These are phyloP conservation scores for Neostethus bicornis DNA, from an alignment of 2,797 vertebrate genomes.

Conservation along the genomic window DNA sequence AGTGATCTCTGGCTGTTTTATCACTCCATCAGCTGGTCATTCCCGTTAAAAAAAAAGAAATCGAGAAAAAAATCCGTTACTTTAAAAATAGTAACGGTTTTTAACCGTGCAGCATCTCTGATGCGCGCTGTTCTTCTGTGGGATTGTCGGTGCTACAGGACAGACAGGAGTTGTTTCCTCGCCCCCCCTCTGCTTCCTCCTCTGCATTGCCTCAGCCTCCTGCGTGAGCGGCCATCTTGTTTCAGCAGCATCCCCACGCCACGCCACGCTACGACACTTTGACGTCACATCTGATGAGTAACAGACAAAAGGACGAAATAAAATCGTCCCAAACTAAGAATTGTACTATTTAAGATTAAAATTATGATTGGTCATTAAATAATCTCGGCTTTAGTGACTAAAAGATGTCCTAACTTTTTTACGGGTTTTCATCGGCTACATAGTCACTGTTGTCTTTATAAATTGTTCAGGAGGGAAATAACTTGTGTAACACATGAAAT, in stretches of 20 bases:
- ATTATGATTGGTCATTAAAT: no score
- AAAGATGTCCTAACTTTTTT: no score
- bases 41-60: slow-evolving; percentile 26
- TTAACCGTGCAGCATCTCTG: slow-evolving; percentile 29
- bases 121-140: slow-evolving; percentile 25
- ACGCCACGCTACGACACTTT: slow-evolving; percentile 61
- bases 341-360: no score
- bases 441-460: no score
- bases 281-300: slow-evolving; percentile 77
- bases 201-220: slow-evolving; percentile 76
- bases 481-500: no score
- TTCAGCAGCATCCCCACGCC: slow-evolving; percentile 76
- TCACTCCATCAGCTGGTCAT: slow-evolving; percentile 39
- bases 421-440: no score
- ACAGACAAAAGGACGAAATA: slow-evolving; percentile 26
- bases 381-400: no score
- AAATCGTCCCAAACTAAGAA: no score
- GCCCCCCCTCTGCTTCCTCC: slow-evolving; percentile 52
- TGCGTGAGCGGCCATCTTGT: slow-evolving; percentile 83
- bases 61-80: slow-evolving; percentile 12
- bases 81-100: slow-evolving; percentile 26
- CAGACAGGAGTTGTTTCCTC: slow-evolving; percentile 50
- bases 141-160: slow-evolving; percentile 51
- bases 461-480: no score
- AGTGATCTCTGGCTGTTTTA: slow-evolving; percentile 63